These are phyloP conservation scores for Pelusios castaneus DNA, from an alignment of 2,113 vertebrate species.

Conservation along the genomic window DNA sequence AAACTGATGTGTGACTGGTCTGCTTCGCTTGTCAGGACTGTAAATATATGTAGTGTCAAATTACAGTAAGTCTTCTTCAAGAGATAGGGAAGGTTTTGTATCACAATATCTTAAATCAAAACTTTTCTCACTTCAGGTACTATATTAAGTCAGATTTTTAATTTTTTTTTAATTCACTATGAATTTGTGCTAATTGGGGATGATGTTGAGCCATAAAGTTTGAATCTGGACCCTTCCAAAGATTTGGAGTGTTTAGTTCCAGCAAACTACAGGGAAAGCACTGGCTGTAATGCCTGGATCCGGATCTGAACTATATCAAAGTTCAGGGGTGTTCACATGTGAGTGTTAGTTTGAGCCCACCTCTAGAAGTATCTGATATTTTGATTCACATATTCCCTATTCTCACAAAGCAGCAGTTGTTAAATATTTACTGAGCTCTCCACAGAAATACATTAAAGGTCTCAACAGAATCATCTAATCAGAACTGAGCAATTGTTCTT, in stretches of 20 bases:
- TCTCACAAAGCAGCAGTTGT: constrained; percentile 21
- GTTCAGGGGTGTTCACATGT: not conserved
- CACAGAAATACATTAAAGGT: not conserved
- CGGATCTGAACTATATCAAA: constrained; percentile 41
- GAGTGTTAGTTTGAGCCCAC: not conserved
- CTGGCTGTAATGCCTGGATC: not conserved
- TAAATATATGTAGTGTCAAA: not conserved
- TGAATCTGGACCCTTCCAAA: constrained; percentile 21
- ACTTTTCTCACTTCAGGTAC: not conserved
- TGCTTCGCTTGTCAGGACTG: not conserved
- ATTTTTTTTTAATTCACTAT: too few species aligned
- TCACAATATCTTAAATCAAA: not conserved
- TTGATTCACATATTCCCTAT: not conserved
- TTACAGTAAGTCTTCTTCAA: not conserved
- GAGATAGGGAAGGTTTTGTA: not conserved
- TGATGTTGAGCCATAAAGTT: constrained; percentile 10
- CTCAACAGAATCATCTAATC: not conserved
- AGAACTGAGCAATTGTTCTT: not conserved
- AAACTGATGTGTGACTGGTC: not conserved
- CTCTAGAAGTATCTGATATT: not conserved
- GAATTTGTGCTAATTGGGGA: constrained; percentile 3
- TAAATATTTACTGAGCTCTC: not conserved
- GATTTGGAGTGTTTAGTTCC: not conserved
- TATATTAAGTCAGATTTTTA: not conserved
- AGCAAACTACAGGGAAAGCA: not conserved